Evolutionary conservation across 2,888 invertebrate genomes (phyloP).

Genomic region (Allolobophora icterica): DNA sequence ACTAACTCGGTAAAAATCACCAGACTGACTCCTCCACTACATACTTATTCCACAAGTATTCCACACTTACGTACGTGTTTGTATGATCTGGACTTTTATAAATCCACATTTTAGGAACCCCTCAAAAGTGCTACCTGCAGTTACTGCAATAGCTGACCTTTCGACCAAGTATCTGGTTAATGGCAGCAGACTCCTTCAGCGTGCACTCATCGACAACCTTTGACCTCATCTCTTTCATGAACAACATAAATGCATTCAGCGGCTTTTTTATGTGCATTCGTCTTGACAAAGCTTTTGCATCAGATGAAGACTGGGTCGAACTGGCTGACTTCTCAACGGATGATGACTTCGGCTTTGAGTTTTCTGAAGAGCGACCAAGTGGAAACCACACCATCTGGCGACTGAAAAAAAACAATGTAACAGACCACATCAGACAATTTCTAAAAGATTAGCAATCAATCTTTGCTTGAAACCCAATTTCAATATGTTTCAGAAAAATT

Average conservation of each 20-base stretch:
- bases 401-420: background rate
- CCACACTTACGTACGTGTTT: background rate
- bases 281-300: background rate
- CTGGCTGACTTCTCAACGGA: background rate
- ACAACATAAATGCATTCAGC: constrained; percentile 24
- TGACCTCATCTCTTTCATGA: constrained; percentile 27
- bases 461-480: background rate
- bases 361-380: background rate
- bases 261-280: constrained; percentile 24
- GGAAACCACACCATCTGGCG: constrained; percentile 26
- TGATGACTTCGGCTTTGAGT: background rate
- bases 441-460: background rate
- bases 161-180: constrained; percentile 98
- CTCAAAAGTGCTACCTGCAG: background rate
- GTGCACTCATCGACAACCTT: constrained; percentile 94
- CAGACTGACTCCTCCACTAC: background rate
- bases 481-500: too few species aligned
- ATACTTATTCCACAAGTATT: background rate
- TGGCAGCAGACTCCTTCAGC: constrained; percentile 96
- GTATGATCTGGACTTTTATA: too few species aligned
- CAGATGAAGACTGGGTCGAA: background rate
- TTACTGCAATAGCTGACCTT: constrained; percentile 74
- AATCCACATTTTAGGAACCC: too few species aligned
- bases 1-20: background rate
- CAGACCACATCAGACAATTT: background rate